Evolutionary conservation across 2,888 invertebrate species (phyloP), one percentile per base, ranked within the genome.

Genomic region (Amblyjoppa proteus): DNA sequence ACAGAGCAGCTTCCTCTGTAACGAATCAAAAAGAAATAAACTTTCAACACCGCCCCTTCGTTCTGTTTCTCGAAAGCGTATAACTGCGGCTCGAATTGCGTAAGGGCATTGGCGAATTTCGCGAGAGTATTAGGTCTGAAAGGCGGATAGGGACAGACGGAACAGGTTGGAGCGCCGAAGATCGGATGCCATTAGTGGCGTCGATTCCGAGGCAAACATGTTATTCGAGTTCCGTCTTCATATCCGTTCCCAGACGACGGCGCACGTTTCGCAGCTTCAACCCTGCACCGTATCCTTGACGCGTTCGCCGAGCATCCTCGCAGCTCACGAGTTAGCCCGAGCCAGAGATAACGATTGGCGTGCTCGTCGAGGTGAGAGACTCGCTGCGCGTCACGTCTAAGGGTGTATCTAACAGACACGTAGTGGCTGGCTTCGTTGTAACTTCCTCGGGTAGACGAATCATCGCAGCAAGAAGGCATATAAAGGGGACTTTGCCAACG

Each of bases 221-320:
- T 91, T 91, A 91, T 90, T 91, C 90, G 89, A 90, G 90, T 91
- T 91, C 88, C 90, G 89, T 88, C 90, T 91, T 91, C 89, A 90
- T 91, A 91, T 91, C 92, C 91, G 92, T 90, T 88, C 87, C 84
- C 79, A 88, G 87, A 81, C 87, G 87, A 87, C 88, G 82, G 64
- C 58, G 56, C 81, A 13, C n/a, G 45, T 69, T 68, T 20, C 73
- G 41, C 56, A 11, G 9, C 13, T n/a, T 49, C 58, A 64, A 71
- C 31, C 53, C n/a, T 4, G 56, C 56, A 16, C 13, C 13, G 31
- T 34, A 13, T n/a, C 20, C n/a, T 34, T 34, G 6, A 64, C 16
- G 11, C 61, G 16, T n/a, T 64, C 61, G 34, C 28, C 58, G 3
- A 28, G 28, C 20, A 64, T 64, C 31, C 45, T 64, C 61, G 61